These are phyloP conservation scores for Acanthacorydalis orientalis DNA, from an alignment of 2,888 invertebrate genomes.

Conservation along the genomic window DNA sequence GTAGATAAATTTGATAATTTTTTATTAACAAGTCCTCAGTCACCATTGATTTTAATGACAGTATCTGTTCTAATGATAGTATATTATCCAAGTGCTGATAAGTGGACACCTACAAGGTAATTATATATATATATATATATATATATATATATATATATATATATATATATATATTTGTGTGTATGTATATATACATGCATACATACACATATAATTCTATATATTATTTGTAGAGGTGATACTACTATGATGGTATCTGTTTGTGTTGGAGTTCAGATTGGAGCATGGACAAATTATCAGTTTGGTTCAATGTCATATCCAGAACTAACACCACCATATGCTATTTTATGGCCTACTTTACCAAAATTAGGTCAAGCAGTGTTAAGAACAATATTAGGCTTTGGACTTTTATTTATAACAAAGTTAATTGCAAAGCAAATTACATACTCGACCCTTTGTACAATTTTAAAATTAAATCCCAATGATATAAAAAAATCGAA, in stretches of 20 bases:
- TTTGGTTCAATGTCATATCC: slow-evolving; percentile 48
- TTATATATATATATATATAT: not conserved
- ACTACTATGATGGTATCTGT: slow-evolving; percentile 77
- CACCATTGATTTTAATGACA: slow-evolving; percentile 45
- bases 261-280: slow-evolving; percentile 58
- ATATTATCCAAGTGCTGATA: slow-evolving; percentile 65
- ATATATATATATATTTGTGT: not conserved
- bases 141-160: slow-evolving; percentile 1
- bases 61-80: slow-evolving; percentile 51
- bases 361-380: slow-evolving; percentile 50
- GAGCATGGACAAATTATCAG: slow-evolving; percentile 74
- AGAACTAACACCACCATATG: slow-evolving; percentile 45
- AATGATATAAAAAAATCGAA: slow-evolving; percentile 46
- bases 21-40: slow-evolving; percentile 45
- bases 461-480: slow-evolving; percentile 47
- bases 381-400: slow-evolving; percentile 57
- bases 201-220: slow-evolving; percentile 1
- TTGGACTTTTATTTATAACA: slow-evolving; percentile 53
- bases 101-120: slow-evolving; percentile 82
- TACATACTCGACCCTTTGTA: slow-evolving; percentile 52
- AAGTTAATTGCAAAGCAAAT: slow-evolving; percentile 49
- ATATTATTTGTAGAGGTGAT: slow-evolving; percentile 51
- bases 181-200: slow-evolving; percentile 1
- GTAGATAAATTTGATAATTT: slow-evolving; percentile 58
- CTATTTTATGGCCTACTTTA: slow-evolving; percentile 62